phyloP scores from a whole-genome alignment of 2,113 vertebrate genomes.

The Pleuronectes platessa region DNA sequence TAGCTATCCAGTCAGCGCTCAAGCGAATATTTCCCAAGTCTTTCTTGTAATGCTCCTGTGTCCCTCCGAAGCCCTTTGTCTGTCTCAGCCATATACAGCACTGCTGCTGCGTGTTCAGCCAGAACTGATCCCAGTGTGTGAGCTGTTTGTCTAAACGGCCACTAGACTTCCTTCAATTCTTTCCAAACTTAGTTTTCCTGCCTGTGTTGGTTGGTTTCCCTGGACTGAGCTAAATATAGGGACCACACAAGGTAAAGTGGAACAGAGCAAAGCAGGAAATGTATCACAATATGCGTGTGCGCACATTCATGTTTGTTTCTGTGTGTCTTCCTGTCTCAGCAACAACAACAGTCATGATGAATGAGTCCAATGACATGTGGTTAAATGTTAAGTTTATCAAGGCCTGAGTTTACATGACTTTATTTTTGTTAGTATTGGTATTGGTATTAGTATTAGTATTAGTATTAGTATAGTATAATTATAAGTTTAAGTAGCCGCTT shows the following conservation, averaged over 20 bases:
- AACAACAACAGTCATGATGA: neutral
- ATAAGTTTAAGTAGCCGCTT: neutral
- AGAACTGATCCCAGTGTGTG: constrained; percentile 78
- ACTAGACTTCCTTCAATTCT: constrained; percentile 97
- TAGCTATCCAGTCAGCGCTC: neutral
- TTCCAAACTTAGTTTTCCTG: constrained; percentile 96
- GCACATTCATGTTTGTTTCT: constrained; percentile 51
- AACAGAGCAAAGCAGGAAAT: constrained; percentile 89
- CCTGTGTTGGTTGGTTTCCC: constrained; percentile 85
- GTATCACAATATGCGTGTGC: constrained; percentile 79
- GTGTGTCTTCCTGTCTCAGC: constrained; percentile 38
- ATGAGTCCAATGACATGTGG: neutral
- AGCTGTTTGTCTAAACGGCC: constrained; percentile 90
- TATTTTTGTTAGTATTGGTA: neutral
- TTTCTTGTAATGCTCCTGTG: constrained; percentile 13
- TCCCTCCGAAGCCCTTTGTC: constrained; percentile 36
- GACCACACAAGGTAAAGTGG: constrained; percentile 79
- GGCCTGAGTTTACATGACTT: neutral
- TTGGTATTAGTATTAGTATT: neutral
- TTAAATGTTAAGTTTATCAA: neutral
- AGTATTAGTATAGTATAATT: too few species aligned
- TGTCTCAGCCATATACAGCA: constrained; percentile 14
- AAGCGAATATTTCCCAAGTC: neutral
- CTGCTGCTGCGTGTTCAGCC: constrained; percentile 35
- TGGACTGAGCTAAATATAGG: constrained; percentile 91